Evolutionary conservation across 2,113 vertebrate species (phyloP).

Genomic region (Vireo altiloquus): DNA sequence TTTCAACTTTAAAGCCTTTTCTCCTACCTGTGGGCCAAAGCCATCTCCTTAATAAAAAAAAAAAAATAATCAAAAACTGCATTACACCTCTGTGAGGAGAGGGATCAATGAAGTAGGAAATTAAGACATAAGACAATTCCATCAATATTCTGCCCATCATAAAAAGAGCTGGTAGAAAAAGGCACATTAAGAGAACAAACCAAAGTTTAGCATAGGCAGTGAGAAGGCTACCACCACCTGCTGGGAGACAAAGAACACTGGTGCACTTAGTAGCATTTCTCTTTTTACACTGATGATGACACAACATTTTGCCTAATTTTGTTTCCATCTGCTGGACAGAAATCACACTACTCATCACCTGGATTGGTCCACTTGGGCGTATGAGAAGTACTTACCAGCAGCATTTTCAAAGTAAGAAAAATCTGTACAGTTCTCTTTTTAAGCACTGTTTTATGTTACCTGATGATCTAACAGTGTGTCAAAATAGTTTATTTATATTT

Average conservation of each 20-base stretch:
- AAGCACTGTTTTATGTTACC: not conserved
- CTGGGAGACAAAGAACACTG: not conserved
- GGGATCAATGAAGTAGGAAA: not conserved
- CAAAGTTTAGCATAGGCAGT: not conserved
- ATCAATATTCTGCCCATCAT: not conserved
- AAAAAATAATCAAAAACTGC: not conserved
- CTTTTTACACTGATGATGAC: not conserved
- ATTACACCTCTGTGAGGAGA: not conserved
- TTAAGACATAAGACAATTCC: not conserved
- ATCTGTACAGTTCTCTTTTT: not conserved
- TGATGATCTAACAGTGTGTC: not conserved
- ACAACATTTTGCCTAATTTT: not conserved
- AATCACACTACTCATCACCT: not conserved
- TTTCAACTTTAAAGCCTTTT: not conserved
- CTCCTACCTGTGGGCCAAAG: not conserved
- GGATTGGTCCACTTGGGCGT: not conserved
- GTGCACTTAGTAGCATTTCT: not conserved
- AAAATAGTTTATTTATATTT: conserved; percentile 49
- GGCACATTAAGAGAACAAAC: not conserved
- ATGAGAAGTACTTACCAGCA: not conserved
- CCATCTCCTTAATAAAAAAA: not conserved
- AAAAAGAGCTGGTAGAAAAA: not conserved
- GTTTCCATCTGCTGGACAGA: conserved; percentile 29
- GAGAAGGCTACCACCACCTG: not conserved
- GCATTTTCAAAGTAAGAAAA: not conserved